phyloP scores from a whole-genome alignment of 2,888 invertebrate species.

The Acleris holmiana region DNA sequence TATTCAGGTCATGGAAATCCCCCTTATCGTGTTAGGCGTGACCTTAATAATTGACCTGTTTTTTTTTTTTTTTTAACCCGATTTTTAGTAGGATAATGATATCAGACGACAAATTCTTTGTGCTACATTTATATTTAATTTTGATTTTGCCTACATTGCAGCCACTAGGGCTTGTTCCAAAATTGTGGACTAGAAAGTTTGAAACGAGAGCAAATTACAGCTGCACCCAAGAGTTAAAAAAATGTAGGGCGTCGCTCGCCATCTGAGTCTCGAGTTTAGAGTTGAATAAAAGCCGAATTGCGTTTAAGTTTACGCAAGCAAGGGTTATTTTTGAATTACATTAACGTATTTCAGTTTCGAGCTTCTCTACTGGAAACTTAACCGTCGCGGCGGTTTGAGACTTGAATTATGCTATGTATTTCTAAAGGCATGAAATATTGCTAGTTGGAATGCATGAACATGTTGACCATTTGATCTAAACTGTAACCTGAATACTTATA shows the following conservation, averaged over 20 bases:
- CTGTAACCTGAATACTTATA: too few relatives aligned
- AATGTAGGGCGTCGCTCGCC: slow-evolving; percentile 19
- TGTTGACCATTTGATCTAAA: too few relatives aligned
- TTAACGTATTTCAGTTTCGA: too few relatives aligned
- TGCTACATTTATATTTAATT: background rate
- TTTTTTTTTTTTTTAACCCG: slow-evolving; percentile 1
- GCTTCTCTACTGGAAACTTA: too few relatives aligned
- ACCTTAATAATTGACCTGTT: slow-evolving; percentile 13
- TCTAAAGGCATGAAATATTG: too few relatives aligned
- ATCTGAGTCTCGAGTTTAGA: background rate
- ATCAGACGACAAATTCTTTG: background rate
- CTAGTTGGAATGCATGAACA: too few relatives aligned
- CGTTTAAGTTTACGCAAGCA: too few relatives aligned
- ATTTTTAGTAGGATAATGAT: slow-evolving; percentile 7
- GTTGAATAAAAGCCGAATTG: too few relatives aligned
- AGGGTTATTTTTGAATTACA: too few relatives aligned
- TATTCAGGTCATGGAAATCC: background rate
- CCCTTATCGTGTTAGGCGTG: too few relatives aligned
- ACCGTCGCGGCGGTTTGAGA: too few relatives aligned
- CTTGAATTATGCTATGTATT: too few relatives aligned
- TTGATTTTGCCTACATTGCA: slow-evolving; percentile 15
- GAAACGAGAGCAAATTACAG: slow-evolving; percentile 34
- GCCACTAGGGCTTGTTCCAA: slow-evolving; percentile 27
- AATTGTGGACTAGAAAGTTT: slow-evolving; percentile 32
- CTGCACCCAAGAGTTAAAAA: slow-evolving; percentile 30